Evolutionary conservation across 2,797 vertebrate species (phyloP).

Genomic region (Lepilemur ruficaudatus): DNA sequence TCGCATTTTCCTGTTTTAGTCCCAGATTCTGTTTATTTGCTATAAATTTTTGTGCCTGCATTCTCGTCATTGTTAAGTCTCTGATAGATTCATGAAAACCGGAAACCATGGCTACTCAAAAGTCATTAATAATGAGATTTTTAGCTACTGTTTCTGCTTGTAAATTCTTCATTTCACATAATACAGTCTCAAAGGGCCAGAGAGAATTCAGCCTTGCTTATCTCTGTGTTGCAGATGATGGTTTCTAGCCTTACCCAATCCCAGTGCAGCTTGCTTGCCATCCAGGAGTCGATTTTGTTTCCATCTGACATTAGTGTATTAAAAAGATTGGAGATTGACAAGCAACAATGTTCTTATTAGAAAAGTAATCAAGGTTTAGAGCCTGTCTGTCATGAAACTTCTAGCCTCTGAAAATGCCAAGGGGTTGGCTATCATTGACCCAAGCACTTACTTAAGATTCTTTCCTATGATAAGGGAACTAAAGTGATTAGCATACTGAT

Average conservation of each 20-base stretch:
- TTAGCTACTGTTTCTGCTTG: constrained; percentile 57
- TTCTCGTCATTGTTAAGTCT: constrained; percentile 54
- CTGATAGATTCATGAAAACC: constrained; percentile 20
- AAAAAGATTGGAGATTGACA: constrained; percentile 74
- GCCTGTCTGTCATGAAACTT: constrained; percentile 45
- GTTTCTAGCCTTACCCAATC: constrained; percentile 60
- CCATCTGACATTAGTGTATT: constrained; percentile 65
- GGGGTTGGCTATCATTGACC: constrained; percentile 57
- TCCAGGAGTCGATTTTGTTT: constrained; percentile 53
- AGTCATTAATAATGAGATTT: constrained; percentile 67
- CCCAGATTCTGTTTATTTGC: constrained; percentile 44
- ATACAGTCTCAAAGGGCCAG: constrained; percentile 48
- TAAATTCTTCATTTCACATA: constrained; percentile 70
- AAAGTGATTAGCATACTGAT: constrained; percentile 67
- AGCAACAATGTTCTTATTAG: constrained; percentile 71
- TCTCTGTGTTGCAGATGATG: constrained; percentile 64
- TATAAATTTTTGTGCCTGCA: neutral
- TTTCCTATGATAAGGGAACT: neutral
- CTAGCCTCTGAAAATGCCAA: constrained; percentile 17
- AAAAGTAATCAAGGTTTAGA: constrained; percentile 79
- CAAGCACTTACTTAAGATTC: constrained; percentile 59
- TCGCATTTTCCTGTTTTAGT: constrained; percentile 62
- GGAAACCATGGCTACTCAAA: constrained; percentile 36
- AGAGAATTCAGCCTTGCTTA: constrained; percentile 65
- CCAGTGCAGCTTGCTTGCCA: constrained; percentile 61